Evolutionary conservation across 1,140 invertebrate genomes (phyloP).

Genomic region (Globodera ellingtonae): DNA sequence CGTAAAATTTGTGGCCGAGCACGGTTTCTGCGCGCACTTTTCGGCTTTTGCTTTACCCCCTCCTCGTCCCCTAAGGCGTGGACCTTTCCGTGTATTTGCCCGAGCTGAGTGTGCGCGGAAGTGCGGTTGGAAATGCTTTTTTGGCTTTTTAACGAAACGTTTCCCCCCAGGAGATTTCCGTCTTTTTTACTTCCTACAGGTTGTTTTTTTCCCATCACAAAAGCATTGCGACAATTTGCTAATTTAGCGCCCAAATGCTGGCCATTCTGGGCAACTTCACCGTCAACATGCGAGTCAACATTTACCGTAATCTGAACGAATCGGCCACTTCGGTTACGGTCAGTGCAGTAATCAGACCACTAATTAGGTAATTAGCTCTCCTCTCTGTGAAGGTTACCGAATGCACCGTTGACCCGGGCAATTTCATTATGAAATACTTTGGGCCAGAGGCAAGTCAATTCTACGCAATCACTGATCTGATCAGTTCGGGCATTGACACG

Average conservation of each 20-base stretch:
- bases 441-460: conserved; percentile 48
- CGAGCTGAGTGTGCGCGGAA: conserved; percentile 40
- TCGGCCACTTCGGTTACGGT: conserved; percentile 42
- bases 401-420: conserved; percentile 48
- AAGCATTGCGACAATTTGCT: not conserved
- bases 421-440: conserved; percentile 45
- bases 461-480: conserved; percentile 48
- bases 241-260: conserved; percentile 38
- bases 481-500: conserved; percentile 44
- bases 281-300: conserved; percentile 45
- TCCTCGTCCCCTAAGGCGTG: conserved; percentile 30
- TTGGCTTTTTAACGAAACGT: not conserved
- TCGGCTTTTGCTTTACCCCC: not conserved
- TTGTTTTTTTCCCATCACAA: not conserved
- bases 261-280: conserved; percentile 45
- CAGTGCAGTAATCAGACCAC: not conserved
- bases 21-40: conserved; percentile 2
- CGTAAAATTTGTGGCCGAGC: conserved; percentile 43
- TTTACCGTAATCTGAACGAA: conserved; percentile 42
- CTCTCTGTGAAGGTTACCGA: conserved; percentile 42
- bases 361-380: not conserved
- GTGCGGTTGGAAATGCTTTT: conserved; percentile 24
- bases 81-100: conserved; percentile 46
- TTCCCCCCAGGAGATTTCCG: conserved; percentile 27
- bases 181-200: conserved; percentile 48